Base-by-base conservation (phyloP, 92 coral and sea anemone genomes). In the Micromussa lordhowensis region DNA sequence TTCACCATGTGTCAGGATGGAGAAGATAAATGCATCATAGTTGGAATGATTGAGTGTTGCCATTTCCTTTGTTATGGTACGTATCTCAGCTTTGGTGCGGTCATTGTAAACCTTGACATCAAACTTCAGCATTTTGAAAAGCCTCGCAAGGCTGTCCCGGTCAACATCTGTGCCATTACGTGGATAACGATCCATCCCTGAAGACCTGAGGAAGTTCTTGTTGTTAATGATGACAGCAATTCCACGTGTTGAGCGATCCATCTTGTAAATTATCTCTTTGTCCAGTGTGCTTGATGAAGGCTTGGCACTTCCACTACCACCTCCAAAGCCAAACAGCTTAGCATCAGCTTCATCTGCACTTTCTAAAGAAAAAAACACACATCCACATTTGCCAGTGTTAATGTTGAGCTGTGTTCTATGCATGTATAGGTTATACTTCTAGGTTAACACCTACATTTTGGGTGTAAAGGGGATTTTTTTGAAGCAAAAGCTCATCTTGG, bases 161-260 rank as follows among this genome's bases (percentile, higher is more conserved):
- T 95, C 98, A 16, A 91, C 93, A 66, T 95, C 91, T 1, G 98
- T 95, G 61, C 98, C 98, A 85, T 95, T 95, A 19, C 98, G 98
- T 16, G 96, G 96, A 78, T 93, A 93, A 24, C 84, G 76, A 59
- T 91, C 89, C 96, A 93, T 95, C 24, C 96, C 96, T 44, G 98
- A 95, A 19, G 96, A 70, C 3, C 88, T 89, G 24, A 91, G 87
- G 86, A 95, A 95, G 58, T 36, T 36, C 66, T 93, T 92, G 85
- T 95, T 95, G 80, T 93, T 95, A 30, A 95, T 93, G 68, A 95
- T 95, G n/a, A 95, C 80, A 2, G 98, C 98, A 53, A 93, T 71
- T 32, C 98, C 98, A 5, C 95, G 78, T 14, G 95, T 86, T 24
- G 32, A 22, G 68, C 89, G 84, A 86, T 79, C 94, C 98, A 95